Base-by-base conservation (phyloP, 2,797 vertebrate genomes). In the Carcharodon carcharias region DNA sequence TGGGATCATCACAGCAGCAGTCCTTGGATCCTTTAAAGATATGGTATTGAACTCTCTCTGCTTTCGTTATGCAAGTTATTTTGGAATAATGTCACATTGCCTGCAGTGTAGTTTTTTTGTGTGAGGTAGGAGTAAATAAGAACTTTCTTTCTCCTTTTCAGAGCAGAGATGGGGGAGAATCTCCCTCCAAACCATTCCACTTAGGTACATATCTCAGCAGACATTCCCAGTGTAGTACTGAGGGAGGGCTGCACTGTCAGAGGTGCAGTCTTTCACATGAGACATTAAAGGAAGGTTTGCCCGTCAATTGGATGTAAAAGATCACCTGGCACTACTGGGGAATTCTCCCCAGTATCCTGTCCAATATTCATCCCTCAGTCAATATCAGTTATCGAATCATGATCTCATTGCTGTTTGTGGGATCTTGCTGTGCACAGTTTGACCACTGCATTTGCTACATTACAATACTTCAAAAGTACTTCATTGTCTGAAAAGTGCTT, bases 1-100 rank as follows among this genome's bases (percentile, higher is more conserved):
- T 88, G 99, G 99, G 91, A 99, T 99, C 98, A 99, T 99, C 96
- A 99, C 99, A 35, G 99, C 99, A 0, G 99, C 99, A 0, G 98
- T 99, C 96, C 98, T 99, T 21, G 99, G 99, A 96, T 98, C 99
- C 97, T 99, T 99, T 97, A 99, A 99, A 97, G 99, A 99, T 97
- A 99, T 99, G 99, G 99, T 99, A 95, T 56, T 77, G 14, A 73
- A 73, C 50, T 95, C 73, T 77, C 45, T 40, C 16, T 73, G 45
- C 45, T 95, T 73, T 67, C 4, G 21, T 0, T 11, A 35, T 9
- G 3, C 45, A 71, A 95, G 4, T 9, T 28, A 9, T 35, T 71
- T 56, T 95, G 65, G 63, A 31, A 95, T 56, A 73, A 95, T 54
- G 12, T 95, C 69, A 71, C 9, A 8, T 71, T 95, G 35, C 21